Percentiles rank a stretch among this genome's conserved stretches.
Conservation (phyloP, 2,888 invertebrate species). For the Heliconius ethilla region DNA sequence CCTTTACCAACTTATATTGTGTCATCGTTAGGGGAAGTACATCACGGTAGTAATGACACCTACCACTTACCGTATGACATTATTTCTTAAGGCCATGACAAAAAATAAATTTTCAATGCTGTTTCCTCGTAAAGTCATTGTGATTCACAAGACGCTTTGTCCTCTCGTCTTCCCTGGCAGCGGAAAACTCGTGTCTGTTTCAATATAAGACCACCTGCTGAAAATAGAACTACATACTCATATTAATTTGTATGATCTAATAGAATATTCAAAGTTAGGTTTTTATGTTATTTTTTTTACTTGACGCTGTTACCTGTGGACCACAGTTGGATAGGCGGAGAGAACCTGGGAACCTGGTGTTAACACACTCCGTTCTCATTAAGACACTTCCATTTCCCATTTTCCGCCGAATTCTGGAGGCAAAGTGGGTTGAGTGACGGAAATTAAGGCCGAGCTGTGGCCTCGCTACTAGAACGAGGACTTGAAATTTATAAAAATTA, state of each 20-base stretch:
- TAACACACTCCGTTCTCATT: too few species aligned
- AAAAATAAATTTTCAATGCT: constrained; percentile 3
- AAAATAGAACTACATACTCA: constrained; percentile 9
- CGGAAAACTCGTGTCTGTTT: constrained; percentile 23
- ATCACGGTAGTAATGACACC: not conserved
- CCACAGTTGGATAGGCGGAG: too few species aligned
- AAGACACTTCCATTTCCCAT: too few species aligned
- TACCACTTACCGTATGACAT: not conserved
- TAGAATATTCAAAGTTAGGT: not conserved
- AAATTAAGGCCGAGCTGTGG: too few species aligned
- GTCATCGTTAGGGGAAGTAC: not conserved
- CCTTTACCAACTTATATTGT: not conserved
- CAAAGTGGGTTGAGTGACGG: too few species aligned
- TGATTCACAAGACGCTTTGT: constrained; percentile 12
- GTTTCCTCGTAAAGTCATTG: not conserved
- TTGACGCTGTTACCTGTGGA: too few species aligned
- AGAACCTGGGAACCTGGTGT: too few species aligned
- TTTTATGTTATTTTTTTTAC: not conserved
- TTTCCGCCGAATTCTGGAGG: too few species aligned
- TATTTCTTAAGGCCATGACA: constrained; percentile 4
- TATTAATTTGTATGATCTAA: not conserved
- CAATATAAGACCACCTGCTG: constrained; percentile 14
- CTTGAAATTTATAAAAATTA: too few species aligned
- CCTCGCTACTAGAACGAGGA: not conserved
- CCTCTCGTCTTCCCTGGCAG: constrained; percentile 4